These are phyloP conservation scores for Gorsachius goisagi DNA, from an alignment of 2,113 vertebrate species.

Conservation along the genomic window DNA sequence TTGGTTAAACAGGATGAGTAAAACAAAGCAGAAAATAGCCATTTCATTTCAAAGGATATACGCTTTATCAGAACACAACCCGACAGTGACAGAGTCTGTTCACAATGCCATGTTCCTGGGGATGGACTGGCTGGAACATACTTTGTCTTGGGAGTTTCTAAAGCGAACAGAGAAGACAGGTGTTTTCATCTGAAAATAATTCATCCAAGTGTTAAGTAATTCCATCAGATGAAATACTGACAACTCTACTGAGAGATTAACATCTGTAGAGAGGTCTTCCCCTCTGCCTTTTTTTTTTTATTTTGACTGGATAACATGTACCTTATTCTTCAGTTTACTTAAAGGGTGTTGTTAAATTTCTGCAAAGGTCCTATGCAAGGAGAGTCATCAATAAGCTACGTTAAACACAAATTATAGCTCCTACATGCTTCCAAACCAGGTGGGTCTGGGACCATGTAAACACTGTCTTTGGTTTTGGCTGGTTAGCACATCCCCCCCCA, in stretches of 20 bases:
- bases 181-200: neutral
- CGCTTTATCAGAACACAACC: neutral
- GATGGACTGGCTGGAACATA: neutral
- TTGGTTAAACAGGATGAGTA: neutral
- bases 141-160: conserved; percentile 41
- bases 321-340: neutral
- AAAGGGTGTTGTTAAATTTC: neutral
- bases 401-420: neutral
- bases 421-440: neutral
- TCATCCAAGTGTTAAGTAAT: neutral
- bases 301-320: neutral
- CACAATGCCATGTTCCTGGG: neutral
- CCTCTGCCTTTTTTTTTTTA: rapidly evolving
- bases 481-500: neutral
- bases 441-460: neutral
- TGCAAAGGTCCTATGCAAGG: neutral
- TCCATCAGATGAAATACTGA: neutral
- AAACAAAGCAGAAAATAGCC: conserved; percentile 11
- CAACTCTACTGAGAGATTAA: neutral
- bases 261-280: neutral
- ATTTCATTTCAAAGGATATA: neutral
- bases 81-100: neutral
- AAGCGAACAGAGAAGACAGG: neutral
- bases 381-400: neutral
- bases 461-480: neutral